These are phyloP conservation scores for Phocides pigmalion DNA, from an alignment of 1,140 invertebrate species.

Conservation along the genomic window DNA sequence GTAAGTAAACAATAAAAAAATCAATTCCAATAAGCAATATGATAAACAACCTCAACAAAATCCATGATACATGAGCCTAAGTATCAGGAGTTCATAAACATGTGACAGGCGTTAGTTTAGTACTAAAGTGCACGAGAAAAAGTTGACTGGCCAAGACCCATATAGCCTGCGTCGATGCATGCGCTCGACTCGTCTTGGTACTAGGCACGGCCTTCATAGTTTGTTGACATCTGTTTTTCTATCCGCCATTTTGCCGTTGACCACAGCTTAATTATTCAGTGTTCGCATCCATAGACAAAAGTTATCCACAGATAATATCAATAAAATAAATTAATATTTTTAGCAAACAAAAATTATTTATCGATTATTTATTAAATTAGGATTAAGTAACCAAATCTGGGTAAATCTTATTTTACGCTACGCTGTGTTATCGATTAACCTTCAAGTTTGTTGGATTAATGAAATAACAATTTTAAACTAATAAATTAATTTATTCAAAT, in stretches of 20 bases:
- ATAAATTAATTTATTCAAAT: slow-evolving; percentile 4
- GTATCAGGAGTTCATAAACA: slow-evolving; percentile 60
- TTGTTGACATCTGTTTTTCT: slow-evolving; percentile 55
- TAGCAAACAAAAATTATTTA: background rate
- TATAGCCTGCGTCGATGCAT: slow-evolving; percentile 64
- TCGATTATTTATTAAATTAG: too few relatives aligned
- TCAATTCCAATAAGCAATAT: background rate
- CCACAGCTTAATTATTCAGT: slow-evolving; percentile 2
- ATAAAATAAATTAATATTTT: background rate
- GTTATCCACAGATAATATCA: too few relatives aligned
- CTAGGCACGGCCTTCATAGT: slow-evolving; percentile 53
- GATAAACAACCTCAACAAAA: slow-evolving; percentile 11
- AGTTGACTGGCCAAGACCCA: slow-evolving; percentile 82
- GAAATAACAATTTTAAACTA: slow-evolving; percentile 8
- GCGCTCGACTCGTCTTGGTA: slow-evolving; percentile 68
- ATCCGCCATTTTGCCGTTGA: slow-evolving; percentile 38
- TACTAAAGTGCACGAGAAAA: slow-evolving; percentile 74
- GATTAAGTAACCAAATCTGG: background rate
- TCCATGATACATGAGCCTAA: slow-evolving; percentile 25
- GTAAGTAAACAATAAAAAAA: background rate
- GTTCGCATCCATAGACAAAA: background rate
- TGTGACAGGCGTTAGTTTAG: slow-evolving; percentile 69
- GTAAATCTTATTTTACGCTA: background rate
- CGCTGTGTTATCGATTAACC: slow-evolving; percentile 2
- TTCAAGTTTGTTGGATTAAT: slow-evolving; percentile 5